Percentiles rank a stretch among this genome's conserved stretches.
phyloP scores from a whole-genome alignment of 2,888 invertebrate genomes.

The Thymelicus sylvestris region DNA sequence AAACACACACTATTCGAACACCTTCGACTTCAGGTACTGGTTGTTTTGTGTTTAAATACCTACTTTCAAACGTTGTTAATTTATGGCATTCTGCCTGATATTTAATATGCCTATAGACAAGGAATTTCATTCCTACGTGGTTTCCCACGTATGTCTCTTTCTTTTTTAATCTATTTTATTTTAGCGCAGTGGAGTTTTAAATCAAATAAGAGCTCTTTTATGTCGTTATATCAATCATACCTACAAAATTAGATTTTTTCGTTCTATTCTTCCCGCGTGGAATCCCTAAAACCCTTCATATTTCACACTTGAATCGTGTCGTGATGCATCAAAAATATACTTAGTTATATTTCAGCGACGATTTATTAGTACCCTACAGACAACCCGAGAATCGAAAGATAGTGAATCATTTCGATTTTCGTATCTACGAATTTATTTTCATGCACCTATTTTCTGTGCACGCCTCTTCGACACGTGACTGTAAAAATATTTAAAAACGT shows the following conservation, averaged over 20 bases:
- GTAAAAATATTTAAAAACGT: too few relatives aligned
- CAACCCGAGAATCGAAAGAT: slow-evolving; percentile 42
- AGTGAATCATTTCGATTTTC: slow-evolving; percentile 40
- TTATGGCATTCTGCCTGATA: too few relatives aligned
- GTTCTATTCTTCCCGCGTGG: slow-evolving; percentile 4
- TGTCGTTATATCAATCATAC: not conserved
- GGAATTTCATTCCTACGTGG: too few relatives aligned
- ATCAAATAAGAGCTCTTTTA: not conserved
- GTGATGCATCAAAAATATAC: slow-evolving; percentile 34
- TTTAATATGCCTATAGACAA: too few relatives aligned
- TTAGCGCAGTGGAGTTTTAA: not conserved
- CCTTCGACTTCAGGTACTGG: too few relatives aligned
- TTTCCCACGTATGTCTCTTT: too few relatives aligned
- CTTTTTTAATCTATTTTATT: too few relatives aligned
- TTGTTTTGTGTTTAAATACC: too few relatives aligned
- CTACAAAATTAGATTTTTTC: slow-evolving; percentile 19
- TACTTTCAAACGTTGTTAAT: too few relatives aligned
- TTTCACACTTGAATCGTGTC: slow-evolving; percentile 35
- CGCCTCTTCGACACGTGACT: not conserved
- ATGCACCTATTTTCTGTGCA: not conserved
- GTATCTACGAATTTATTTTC: not conserved
- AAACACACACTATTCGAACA: too few relatives aligned
- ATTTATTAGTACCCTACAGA: slow-evolving; percentile 31
- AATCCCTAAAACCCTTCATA: slow-evolving; percentile 26
- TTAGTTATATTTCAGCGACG: slow-evolving; percentile 33